These are phyloP conservation scores for Tauraco erythrolophus DNA, from an alignment of 2,113 vertebrate species.

Conservation along the genomic window DNA sequence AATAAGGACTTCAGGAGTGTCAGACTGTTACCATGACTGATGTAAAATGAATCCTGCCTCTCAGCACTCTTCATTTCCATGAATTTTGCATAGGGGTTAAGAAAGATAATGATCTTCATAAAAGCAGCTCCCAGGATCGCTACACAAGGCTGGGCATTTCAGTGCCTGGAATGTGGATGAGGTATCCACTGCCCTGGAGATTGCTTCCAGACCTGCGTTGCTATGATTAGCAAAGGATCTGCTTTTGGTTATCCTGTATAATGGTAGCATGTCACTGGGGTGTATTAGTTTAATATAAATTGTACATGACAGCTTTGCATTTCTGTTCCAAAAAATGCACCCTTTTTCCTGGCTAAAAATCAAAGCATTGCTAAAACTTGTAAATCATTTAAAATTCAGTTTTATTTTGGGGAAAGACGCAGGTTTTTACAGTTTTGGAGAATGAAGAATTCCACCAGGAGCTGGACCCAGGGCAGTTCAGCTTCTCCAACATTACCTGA, in stretches of 20 bases:
- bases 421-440: not conserved
- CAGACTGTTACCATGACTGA: not conserved
- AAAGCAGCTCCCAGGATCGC: not conserved
- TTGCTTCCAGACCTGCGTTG: not conserved
- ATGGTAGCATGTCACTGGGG: not conserved
- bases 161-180: slow-evolving; percentile 53
- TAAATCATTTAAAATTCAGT: not conserved
- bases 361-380: not conserved
- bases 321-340: not conserved
- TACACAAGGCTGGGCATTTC: not conserved
- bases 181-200: slow-evolving; percentile 1
- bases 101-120: slow-evolving; percentile 7
- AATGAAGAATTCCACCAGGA: not conserved
- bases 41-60: slow-evolving; percentile 6
- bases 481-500: not conserved
- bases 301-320: not conserved
- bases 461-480: not conserved
- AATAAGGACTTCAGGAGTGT: not conserved
- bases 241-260: not conserved
- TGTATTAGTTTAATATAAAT: not conserved
- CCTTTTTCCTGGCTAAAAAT: not conserved
- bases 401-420: not conserved
- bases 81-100: slow-evolving; percentile 41
- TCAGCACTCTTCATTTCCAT: not conserved
- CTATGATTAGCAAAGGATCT: slow-evolving; percentile 9